A percentile compares a stretch with the other conserved stretches of the same genome.
These are phyloP conservation scores for Drosophila mettleri DNA, from an alignment of 2,888 invertebrate species.

Conservation along the genomic window DNA sequence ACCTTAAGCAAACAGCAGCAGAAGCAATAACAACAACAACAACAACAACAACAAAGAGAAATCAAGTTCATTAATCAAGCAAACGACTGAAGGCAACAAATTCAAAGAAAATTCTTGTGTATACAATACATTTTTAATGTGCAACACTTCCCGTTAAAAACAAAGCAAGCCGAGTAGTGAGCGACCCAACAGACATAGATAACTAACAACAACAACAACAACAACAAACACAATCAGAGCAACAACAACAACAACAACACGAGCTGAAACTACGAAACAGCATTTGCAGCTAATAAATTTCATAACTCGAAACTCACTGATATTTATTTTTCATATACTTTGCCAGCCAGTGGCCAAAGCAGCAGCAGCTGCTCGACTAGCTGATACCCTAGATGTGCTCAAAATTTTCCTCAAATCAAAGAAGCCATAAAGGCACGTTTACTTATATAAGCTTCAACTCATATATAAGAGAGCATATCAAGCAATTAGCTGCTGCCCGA, in stretches of 20 bases:
- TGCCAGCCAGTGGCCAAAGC: slow-evolving; percentile 3
- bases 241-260: slow-evolving; percentile 13
- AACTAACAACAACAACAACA: slow-evolving; percentile 32
- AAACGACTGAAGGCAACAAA: slow-evolving; percentile 45
- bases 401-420: background rate
- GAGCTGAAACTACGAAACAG: slow-evolving; percentile 17
- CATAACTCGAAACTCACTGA: slow-evolving; percentile 53
- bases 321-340: slow-evolving; percentile 51
- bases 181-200: slow-evolving; percentile 21
- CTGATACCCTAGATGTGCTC: background rate
- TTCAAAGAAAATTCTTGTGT: slow-evolving; percentile 55
- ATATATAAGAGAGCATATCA: background rate
- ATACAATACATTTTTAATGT: slow-evolving; percentile 62
- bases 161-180: slow-evolving; percentile 26
- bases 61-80: slow-evolving; percentile 61
- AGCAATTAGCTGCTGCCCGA: background rate
- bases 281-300: slow-evolving; percentile 64
- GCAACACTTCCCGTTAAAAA: slow-evolving; percentile 58
- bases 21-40: slow-evolving; percentile 8
- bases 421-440: background rate
- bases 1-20: slow-evolving; percentile 1
- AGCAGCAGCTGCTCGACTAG: background rate
- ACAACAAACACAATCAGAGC: background rate
- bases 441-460: background rate
- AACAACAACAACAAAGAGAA: slow-evolving; percentile 2